Evolutionary conservation across 2,113 vertebrate species (phyloP).

Genomic region (Xiphophorus hellerii): DNA sequence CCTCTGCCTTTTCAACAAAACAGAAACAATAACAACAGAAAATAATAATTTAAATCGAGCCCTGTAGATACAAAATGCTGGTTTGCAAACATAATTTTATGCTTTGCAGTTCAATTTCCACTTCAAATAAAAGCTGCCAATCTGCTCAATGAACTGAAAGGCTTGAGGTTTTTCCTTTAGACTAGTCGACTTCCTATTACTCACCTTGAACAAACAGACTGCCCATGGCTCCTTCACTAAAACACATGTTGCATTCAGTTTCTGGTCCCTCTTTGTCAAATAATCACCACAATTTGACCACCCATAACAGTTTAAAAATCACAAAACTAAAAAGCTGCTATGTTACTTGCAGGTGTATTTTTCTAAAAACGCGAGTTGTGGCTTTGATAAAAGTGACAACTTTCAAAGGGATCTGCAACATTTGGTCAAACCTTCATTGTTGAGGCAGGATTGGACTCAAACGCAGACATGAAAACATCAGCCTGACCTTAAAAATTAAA

Average conservation of each 20-base stretch:
- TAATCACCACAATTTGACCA: slow-evolving; percentile 37
- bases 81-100: slow-evolving; percentile 8
- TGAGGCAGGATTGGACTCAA: too few species aligned
- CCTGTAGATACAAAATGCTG: slow-evolving; percentile 1
- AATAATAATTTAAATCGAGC: slow-evolving; percentile 2
- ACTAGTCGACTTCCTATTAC: slow-evolving; percentile 28
- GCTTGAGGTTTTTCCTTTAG: slow-evolving; percentile 28
- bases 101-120: slow-evolving; percentile 24
- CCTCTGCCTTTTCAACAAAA: too few species aligned
- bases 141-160: slow-evolving; percentile 11
- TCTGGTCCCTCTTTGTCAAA: slow-evolving; percentile 13
- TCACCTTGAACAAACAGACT: slow-evolving; percentile 38
- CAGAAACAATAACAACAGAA: background rate
- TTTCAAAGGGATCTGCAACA: too few species aligned
- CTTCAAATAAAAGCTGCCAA: slow-evolving; percentile 16
- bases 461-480: too few species aligned
- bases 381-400: too few species aligned
- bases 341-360: too few species aligned
- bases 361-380: too few species aligned
- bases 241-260: too few species aligned
- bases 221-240: too few species aligned
- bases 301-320: slow-evolving; percentile 16
- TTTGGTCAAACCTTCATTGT: too few species aligned
- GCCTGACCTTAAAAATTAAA: too few species aligned
- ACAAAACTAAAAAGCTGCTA: background rate